A percentile compares a stretch with the other conserved stretches of the same genome.
Evolutionary conservation across 2,113 vertebrate genomes (phyloP).

Genomic region (Fulmarus glacialis): DNA sequence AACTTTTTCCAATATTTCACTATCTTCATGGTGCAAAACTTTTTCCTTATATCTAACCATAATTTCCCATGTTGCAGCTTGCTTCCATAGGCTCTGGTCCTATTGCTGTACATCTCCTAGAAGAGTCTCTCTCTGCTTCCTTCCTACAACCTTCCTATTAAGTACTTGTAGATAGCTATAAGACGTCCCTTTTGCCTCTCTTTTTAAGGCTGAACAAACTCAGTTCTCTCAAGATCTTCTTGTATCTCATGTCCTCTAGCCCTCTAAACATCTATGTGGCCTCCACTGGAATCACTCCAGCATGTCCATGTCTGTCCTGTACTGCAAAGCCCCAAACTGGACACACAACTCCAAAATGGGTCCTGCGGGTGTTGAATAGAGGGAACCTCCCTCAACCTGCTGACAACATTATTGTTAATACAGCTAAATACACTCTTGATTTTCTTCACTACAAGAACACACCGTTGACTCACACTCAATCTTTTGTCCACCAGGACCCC

Average conservation of each 20-base stretch:
- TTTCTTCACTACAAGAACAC: neutral
- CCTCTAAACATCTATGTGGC: neutral
- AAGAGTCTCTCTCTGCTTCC: neutral
- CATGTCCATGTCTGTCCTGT: neutral
- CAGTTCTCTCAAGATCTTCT: neutral
- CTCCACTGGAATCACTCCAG: neutral
- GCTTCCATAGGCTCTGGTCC: neutral
- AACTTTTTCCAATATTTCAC: neutral
- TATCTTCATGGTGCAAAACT: neutral
- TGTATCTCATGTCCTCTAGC: neutral
- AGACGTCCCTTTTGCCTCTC: neutral
- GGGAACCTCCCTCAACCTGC: neutral
- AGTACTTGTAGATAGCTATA: neutral
- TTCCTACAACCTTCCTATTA: neutral
- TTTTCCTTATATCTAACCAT: neutral
- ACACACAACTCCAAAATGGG: neutral
- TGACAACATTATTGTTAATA: neutral
- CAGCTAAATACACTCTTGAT: neutral
- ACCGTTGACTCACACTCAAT: neutral
- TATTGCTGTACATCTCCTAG: neutral
- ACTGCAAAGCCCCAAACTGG: neutral
- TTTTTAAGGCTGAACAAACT: neutral
- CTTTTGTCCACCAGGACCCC: fast-evolving
- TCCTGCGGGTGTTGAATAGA: neutral
- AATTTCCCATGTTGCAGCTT: neutral